Base-by-base conservation (phyloP, 2,797 vertebrate species). In the Poeciliopsis presidionis region DNA sequence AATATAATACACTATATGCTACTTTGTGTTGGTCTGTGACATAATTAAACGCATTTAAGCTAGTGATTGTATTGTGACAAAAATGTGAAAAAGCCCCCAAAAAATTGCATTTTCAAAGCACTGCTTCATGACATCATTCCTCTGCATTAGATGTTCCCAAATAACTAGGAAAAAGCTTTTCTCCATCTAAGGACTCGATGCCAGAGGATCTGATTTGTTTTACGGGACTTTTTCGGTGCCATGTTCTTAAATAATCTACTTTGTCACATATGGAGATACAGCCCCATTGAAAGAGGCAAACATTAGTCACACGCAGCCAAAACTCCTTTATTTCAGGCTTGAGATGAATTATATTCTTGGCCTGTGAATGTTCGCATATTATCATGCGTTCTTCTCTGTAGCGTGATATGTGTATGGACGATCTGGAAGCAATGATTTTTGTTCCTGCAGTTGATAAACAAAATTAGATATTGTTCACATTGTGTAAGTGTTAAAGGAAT, bases 351-450 rank as follows among this genome's bases (percentile, higher is more conserved):
- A 72, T 36, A 77, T 14, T 76, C 39, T 87, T 85, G 78, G 80
- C 83, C 47, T 75, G 49, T 45, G 39, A 20, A 36, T 77, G 78
- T 51, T 74, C 3, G 18, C 76, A 53, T 81, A 72, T 86, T 65
- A 79, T 81, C 45, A 72, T 69, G 47, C 49, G 73, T 82, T 73
- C 63, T 65, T 72, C 36, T 65, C 43, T 75, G 45, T 71, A 72
- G 30, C 74, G 25, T 55, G 76, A 82, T 25, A 59, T 61, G 72
- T 0, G 22, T 28, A 12, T n/a, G 46, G 75, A 81, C 25, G 36
- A 63, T 81, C 81, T 85, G 82, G 74, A 87, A 84, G 43, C 49
- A 88, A 73, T 85, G 11, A 79, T 22, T 41, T 65, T 74, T 53
- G 51, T 59, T 74, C 84, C 69, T 25, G 22, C 14, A 36, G 63